These are phyloP conservation scores for Sylvia borin DNA, from an alignment of 2,797 vertebrate species.

Conservation along the genomic window DNA sequence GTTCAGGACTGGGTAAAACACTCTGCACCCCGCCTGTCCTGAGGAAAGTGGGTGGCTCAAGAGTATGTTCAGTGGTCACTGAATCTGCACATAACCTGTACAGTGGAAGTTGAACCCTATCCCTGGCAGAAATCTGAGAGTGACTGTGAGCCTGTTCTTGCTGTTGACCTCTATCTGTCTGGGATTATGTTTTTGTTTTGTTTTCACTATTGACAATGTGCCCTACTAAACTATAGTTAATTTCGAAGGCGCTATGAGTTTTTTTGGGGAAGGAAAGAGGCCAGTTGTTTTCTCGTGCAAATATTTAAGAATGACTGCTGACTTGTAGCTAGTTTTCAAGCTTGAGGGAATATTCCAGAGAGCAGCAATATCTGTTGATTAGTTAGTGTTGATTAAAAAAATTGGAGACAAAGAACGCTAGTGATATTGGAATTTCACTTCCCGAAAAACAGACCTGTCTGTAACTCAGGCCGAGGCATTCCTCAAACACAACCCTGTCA, in stretches of 20 bases:
- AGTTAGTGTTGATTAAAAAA: background rate
- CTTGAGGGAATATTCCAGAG: background rate
- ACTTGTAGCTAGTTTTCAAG: conserved; percentile 14
- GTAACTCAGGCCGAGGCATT: background rate
- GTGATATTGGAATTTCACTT: background rate
- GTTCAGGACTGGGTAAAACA: rapidly evolving
- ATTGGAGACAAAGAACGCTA: background rate
- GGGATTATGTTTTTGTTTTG: conserved; percentile 15
- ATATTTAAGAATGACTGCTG: background rate
- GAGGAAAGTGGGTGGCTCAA: background rate
- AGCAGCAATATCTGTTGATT: background rate
- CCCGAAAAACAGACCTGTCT: background rate
- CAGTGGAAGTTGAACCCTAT: background rate
- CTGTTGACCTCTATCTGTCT: conserved; percentile 12
- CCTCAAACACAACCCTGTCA: background rate
- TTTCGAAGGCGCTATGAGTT: background rate
- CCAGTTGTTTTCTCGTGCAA: background rate
- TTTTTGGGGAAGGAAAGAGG: background rate
- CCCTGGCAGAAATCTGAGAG: background rate
- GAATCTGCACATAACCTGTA: background rate
- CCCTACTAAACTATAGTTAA: background rate
- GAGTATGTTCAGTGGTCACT: background rate
- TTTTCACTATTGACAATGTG: background rate
- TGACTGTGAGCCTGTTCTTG: background rate
- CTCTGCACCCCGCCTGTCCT: background rate